These are phyloP conservation scores for Pedetes capensis DNA, from an alignment of 2,113 vertebrate genomes.

Conservation along the genomic window DNA sequence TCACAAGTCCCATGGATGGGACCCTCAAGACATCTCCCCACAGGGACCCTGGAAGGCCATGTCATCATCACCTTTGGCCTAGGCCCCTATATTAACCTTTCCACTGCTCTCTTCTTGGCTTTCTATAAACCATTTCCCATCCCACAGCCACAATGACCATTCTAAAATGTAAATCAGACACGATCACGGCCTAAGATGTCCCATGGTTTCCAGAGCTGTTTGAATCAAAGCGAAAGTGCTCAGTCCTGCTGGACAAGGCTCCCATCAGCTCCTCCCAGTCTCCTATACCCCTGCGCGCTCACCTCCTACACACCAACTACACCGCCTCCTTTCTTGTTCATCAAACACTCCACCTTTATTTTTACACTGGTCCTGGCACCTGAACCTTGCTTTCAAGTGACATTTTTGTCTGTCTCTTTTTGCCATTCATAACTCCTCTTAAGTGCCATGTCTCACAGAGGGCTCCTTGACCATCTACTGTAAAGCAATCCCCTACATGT, in stretches of 20 bases:
- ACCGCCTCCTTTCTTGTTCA: background rate
- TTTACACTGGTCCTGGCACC: background rate
- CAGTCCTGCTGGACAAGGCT: background rate
- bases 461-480: background rate
- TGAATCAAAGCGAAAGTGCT: background rate
- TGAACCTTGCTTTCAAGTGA: background rate
- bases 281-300: background rate
- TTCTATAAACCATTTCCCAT: background rate
- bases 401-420: background rate
- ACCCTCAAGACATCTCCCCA: background rate
- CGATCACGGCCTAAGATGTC: background rate
- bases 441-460: background rate
- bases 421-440: background rate
- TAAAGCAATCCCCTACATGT: background rate
- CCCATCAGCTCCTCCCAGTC: background rate
- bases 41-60: background rate
- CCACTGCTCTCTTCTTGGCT: background rate
- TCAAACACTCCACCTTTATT: background rate
- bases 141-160: background rate
- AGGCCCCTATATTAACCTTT: background rate
- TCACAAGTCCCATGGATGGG: background rate
- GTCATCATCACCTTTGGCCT: background rate
- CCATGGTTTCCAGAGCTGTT: background rate
- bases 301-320: background rate
- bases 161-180: background rate